A percentile compares a stretch with the other conserved stretches of the same genome.
Evolutionary conservation across 2,797 vertebrate genomes (phyloP).

Genomic region (Gymnoscopelus braueri): DNA sequence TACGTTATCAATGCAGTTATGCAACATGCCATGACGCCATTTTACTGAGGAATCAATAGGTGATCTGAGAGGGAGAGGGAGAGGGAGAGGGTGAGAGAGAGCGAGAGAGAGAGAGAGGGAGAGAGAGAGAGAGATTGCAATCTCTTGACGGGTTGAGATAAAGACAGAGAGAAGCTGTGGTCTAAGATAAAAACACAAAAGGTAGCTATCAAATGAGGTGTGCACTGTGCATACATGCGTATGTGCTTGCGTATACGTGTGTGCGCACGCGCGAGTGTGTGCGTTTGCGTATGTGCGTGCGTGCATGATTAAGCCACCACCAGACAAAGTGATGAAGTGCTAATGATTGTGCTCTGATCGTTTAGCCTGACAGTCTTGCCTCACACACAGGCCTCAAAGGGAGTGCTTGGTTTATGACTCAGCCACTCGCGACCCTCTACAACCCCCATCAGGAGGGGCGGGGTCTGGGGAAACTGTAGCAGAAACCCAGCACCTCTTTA

Average conservation of each 20-base stretch:
- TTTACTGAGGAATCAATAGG: constrained; percentile 65
- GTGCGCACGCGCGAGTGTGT: not conserved
- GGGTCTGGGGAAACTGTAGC: constrained; percentile 46
- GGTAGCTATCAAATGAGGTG: constrained; percentile 53
- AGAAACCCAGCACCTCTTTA: constrained; percentile 28
- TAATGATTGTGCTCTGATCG: constrained; percentile 73
- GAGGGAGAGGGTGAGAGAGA: too few species aligned
- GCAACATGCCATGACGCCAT: constrained; percentile 46
- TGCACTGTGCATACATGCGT: constrained; percentile 37
- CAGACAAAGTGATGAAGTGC: constrained; percentile 66
- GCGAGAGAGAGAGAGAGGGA: too few species aligned
- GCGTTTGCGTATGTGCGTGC: constrained; percentile 6
- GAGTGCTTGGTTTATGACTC: constrained; percentile 68
- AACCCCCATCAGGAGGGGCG: constrained; percentile 45
- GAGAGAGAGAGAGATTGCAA: too few species aligned
- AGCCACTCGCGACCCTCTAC: constrained; percentile 44
- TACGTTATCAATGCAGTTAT: constrained; percentile 28
- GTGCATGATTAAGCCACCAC: constrained; percentile 58
- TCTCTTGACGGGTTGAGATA: constrained; percentile 15
- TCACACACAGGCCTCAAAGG: constrained; percentile 57
- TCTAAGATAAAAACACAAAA: constrained; percentile 47
- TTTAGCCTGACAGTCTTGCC: constrained; percentile 66
- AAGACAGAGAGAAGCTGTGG: constrained; percentile 27
- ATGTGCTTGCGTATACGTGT: constrained; percentile 21
- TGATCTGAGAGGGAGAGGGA: constrained; percentile 14